Conservation (phyloP, 2,797 vertebrate species). For the Poeciliopsis paucimaculata region DNA sequence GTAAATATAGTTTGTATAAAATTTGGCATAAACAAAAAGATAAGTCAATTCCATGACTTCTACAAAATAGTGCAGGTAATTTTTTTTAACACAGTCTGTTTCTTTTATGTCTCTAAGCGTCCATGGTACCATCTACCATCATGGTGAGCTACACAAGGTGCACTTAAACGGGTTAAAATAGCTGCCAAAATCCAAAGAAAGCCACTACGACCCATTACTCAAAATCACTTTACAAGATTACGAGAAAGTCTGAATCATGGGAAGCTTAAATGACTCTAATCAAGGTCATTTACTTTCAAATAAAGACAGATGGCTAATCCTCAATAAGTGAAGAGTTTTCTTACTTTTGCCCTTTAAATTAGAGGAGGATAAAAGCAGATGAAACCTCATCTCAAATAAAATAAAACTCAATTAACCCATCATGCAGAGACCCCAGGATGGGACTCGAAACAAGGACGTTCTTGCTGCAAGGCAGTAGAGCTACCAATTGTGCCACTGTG, state of each 20-base stretch:
- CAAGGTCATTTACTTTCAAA: not conserved
- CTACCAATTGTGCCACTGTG: not conserved
- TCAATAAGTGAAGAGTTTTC: not conserved
- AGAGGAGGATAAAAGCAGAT: not conserved
- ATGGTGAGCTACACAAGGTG: not conserved
- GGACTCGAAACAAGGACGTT: not conserved
- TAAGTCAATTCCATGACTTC: not conserved
- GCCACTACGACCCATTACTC: not conserved
- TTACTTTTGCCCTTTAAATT: not conserved
- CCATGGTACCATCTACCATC: not conserved
- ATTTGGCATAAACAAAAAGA: not conserved
- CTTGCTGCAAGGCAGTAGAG: not conserved
- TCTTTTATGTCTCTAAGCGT: not conserved
- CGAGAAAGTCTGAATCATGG: not conserved
- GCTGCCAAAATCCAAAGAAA: not conserved
- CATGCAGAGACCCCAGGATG: not conserved
- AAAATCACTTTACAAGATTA: not conserved
- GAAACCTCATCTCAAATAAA: not conserved
- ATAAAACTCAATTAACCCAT: not conserved
- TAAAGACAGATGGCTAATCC: not conserved
- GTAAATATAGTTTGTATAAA: not conserved
- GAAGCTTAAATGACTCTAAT: not conserved
- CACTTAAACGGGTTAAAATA: not conserved
- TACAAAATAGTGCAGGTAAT: not conserved
- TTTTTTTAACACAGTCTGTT: not conserved